phyloP scores from a whole-genome alignment of 2,888 invertebrate genomes.

The Eupithecia pulchellata region DNA sequence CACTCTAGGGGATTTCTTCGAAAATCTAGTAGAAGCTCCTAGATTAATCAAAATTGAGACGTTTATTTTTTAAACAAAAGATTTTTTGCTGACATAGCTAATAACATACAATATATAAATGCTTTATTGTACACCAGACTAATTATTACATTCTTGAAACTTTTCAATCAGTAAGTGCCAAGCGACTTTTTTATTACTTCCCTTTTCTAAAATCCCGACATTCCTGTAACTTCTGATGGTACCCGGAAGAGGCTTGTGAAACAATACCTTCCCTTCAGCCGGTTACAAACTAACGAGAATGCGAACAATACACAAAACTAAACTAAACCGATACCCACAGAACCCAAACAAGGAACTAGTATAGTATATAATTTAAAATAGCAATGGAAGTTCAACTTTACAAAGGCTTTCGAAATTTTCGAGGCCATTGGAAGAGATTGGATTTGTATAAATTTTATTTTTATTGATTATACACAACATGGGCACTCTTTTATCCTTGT shows the following conservation, averaged over 20 bases:
- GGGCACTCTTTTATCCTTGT: too few relatives aligned
- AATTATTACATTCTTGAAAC: too few relatives aligned
- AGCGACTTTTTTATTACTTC: too few relatives aligned
- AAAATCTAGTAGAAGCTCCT: too few relatives aligned
- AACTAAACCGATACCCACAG: neutral
- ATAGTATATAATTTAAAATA: neutral
- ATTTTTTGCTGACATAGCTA: too few relatives aligned
- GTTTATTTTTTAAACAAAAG: too few relatives aligned
- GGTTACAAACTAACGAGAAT: neutral
- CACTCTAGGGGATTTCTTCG: too few relatives aligned
- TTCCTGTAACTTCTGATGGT: neutral
- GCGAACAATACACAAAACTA: constrained; percentile 1
- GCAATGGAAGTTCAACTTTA: neutral
- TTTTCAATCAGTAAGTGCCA: too few relatives aligned
- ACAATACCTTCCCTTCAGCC: neutral
- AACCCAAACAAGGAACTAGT: neutral
- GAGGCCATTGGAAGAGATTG: neutral
- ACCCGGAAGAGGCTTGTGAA: neutral
- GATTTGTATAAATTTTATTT: neutral
- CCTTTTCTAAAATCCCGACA: neutral
- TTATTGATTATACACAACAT: too few relatives aligned
- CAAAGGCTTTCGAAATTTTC: neutral
- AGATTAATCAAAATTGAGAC: too few relatives aligned
- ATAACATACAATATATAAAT: too few relatives aligned
- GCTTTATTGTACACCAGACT: too few relatives aligned